Evolutionary conservation across 1,140 invertebrate genomes (phyloP).

Genomic region (Antheraea pernyi): DNA sequence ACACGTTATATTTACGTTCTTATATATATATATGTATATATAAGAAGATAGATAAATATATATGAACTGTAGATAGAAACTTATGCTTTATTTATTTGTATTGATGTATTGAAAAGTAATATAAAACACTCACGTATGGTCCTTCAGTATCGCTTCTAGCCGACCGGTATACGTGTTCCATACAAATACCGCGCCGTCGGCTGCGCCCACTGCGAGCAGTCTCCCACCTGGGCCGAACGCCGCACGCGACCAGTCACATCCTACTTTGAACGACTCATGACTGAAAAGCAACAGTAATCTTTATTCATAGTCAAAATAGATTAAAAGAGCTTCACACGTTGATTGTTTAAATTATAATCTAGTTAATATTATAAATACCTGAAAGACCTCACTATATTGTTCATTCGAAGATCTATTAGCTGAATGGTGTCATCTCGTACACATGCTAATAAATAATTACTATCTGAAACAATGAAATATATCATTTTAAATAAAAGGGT

Average conservation of each 20-base stretch:
- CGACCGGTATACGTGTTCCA: constrained; percentile 92
- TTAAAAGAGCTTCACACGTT: not conserved
- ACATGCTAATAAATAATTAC: constrained; percentile 93
- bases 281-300: constrained; percentile 75
- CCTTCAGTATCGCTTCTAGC: constrained; percentile 91
- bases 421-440: constrained; percentile 97
- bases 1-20: too few species aligned
- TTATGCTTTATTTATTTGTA: too few species aligned
- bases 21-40: too few species aligned
- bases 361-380: constrained; percentile 74
- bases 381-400: constrained; percentile 93
- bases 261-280: constrained; percentile 96
- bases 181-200: constrained; percentile 94
- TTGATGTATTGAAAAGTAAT: not conserved
- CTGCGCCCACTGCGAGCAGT: constrained; percentile 93
- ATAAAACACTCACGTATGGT: constrained; percentile 89
- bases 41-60: too few species aligned
- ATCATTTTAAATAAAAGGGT: not conserved
- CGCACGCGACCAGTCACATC: constrained; percentile 95
- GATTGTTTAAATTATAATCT: not conserved
- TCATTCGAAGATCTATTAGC: constrained; percentile 96
- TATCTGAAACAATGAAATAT: constrained; percentile 84
- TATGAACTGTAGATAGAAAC: too few species aligned
- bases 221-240: constrained; percentile 94
- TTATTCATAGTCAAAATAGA: not conserved